Evolutionary conservation across 2,113 vertebrate genomes (phyloP).

Genomic region (human (Homo sapiens)): GRCh38 chr12:22037001-22037500

Average conservation of each 20-base stretch:
- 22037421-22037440: background rate
- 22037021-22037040: too few relatives aligned
- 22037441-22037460: background rate
- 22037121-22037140: background rate
- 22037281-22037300: background rate
- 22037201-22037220: background rate
- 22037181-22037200: background rate
- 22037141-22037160: background rate
- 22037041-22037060: too few relatives aligned
- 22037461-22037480: background rate
- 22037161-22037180: background rate
- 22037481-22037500: slow-evolving; percentile 1
- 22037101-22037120: background rate
- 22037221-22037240: background rate
- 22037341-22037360: background rate
- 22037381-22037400: background rate
- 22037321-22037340: background rate
- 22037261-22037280: background rate
- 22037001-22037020: too few relatives aligned
- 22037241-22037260: background rate
- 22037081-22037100: background rate
- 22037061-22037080: background rate
- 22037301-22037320: background rate
- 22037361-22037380: background rate
- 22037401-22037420: background rate